Evolutionary conservation across 1,140 invertebrate genomes (phyloP), one percentile per base, ranked within the genome.

Genomic region (Magallana angulata): DNA sequence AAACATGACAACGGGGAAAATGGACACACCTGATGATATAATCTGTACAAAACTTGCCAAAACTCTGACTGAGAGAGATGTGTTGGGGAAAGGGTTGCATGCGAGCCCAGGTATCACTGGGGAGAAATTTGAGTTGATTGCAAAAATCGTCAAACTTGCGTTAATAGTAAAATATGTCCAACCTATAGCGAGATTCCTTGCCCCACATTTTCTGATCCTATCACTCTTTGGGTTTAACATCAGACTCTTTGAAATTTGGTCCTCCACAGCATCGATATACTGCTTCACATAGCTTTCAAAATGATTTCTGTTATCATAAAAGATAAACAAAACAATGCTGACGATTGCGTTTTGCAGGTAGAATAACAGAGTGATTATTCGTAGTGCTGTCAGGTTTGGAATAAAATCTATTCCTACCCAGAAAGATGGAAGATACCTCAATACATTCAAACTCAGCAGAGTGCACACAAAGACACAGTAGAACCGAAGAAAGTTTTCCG

Each of bases 371-470:
- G n/a, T n/a, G 0, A 82, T 30, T 57, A 82, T 12, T 6, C 80
- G 18, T 1, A n/a, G 14, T 57, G 57, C 14, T 7, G 48, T 58
- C 16, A 82, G 57, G 4, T 56, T 56, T 8, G 80, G 48, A 82
- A 82, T 56, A 56, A 82, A 82, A 16, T 82, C 80, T 12, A 82
- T 7, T 6, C 80, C 80, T 14, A 57, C n/a, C 80, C 80, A 82
- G 57, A 82, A 82, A n/a, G n/a, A 16, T 82, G 80, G 80, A n/a
- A 57, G 48, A 18, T 58, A 82, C 12, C 80, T 36, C n/a, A 82
- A 14, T 56, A 82, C 80, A 82, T 82, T 82, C 11, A 82, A 82
- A 48, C n/a, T 18, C 16, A 82, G 57, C 57, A 82, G 8, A 82
- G n/a, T 30, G 48, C 48, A 57, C 1, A 82, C 18, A 58, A 82